Percentiles rank a stretch among this genome's conserved stretches.
Evolutionary conservation across 2,888 invertebrate genomes (phyloP).

Genomic region (Trachelus stipa): DNA sequence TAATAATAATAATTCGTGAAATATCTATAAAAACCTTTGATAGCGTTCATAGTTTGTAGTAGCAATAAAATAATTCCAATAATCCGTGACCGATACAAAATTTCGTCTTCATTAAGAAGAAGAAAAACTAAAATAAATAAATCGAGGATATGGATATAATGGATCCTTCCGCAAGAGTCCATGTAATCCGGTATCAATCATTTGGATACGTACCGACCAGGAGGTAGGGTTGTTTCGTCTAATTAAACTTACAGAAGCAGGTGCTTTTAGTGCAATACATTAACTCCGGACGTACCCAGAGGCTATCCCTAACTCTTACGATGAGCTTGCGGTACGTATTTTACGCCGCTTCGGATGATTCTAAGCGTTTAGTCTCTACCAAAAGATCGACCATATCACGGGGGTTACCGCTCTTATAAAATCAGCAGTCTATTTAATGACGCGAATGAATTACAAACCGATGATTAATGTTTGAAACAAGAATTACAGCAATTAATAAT

Average conservation of each 20-base stretch:
- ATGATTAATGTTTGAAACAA: background rate
- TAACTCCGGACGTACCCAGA: conserved; percentile 6
- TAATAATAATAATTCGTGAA: too few species aligned
- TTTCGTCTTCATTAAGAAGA: too few species aligned
- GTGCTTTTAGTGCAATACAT: background rate
- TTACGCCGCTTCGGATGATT: background rate
- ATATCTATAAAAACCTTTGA: background rate
- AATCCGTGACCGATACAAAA: too few species aligned
- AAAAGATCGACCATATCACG: background rate
- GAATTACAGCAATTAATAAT: background rate
- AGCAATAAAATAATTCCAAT: too few species aligned
- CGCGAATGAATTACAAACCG: background rate
- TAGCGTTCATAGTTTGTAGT: background rate
- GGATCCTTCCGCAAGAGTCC: too few species aligned
- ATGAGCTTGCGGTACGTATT: conserved; percentile 2
- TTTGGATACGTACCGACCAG: background rate
- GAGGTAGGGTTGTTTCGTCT: background rate
- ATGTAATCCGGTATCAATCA: too few species aligned
- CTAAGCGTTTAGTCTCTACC: background rate
- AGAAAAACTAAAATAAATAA: too few species aligned
- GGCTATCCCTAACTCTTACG: conserved; percentile 10
- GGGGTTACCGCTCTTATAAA: background rate
- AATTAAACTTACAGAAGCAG: background rate
- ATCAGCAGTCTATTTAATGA: background rate
- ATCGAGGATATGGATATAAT: too few species aligned